Conservation (phyloP, 2,113 vertebrate species). For the Phaetusa simplex region DNA sequence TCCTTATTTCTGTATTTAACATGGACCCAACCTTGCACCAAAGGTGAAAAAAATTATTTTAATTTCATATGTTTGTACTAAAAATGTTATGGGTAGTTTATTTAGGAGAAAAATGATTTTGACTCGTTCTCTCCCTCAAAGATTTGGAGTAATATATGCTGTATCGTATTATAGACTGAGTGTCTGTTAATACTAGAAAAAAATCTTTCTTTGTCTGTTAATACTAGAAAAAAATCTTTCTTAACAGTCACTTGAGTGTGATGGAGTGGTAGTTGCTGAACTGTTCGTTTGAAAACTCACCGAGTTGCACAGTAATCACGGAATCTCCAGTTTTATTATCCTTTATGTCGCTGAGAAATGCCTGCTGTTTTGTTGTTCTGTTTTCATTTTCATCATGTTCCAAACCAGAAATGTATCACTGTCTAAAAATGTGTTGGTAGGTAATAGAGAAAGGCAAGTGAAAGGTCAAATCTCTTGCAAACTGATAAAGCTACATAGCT, state of each 20-base stretch:
- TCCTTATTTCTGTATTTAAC: background rate
- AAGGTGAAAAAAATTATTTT: background rate
- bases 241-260: background rate
- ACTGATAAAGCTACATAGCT: background rate
- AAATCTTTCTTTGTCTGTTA: too few species aligned
- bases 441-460: background rate
- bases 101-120: background rate
- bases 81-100: background rate
- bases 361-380: background rate
- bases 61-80: background rate
- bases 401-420: conserved; percentile 6
- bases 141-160: background rate
- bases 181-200: background rate
- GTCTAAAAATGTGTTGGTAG: background rate
- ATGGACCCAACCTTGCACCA: background rate
- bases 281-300: background rate
- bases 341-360: background rate
- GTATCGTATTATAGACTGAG: background rate
- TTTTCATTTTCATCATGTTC: conserved; percentile 27
- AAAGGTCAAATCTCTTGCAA: conserved; percentile 41
- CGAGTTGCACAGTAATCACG: background rate
- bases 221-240: background rate
- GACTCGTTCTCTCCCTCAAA: background rate
- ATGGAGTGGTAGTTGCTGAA: background rate
- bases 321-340: background rate